phyloP scores from a whole-genome alignment of 1,140 invertebrate species.

The Aricia agestis region DNA sequence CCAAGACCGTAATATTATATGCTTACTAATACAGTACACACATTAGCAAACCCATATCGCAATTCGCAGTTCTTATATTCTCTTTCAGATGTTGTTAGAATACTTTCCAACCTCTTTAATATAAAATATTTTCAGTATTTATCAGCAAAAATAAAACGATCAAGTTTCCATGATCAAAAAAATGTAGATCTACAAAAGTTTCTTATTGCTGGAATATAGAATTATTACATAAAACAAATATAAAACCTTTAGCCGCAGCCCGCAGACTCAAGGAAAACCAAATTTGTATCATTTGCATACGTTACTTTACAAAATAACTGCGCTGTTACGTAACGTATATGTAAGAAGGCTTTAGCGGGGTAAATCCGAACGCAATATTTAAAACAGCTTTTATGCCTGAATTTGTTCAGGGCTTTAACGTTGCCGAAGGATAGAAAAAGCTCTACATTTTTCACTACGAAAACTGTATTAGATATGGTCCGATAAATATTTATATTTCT shows the following conservation, averaged over 20 bases:
- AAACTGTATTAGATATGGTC: conserved; percentile 4
- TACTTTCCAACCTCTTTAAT: too few relatives aligned
- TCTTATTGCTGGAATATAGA: background rate
- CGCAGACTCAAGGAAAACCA: background rate
- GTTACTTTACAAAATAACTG: conserved; percentile 18
- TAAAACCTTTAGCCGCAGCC: background rate
- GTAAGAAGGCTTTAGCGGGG: conserved; percentile 48
- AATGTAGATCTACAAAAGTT: too few relatives aligned
- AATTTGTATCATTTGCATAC: conserved; percentile 12
- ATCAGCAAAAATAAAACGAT: too few relatives aligned
- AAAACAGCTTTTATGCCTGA: conserved; percentile 55
- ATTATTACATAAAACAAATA: background rate
- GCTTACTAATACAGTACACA: too few relatives aligned
- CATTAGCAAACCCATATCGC: too few relatives aligned
- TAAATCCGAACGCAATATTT: conserved; percentile 61
- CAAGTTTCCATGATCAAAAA: too few relatives aligned
- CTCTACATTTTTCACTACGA: conserved; percentile 43
- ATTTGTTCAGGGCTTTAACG: conserved; percentile 44
- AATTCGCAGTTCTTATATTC: too few relatives aligned
- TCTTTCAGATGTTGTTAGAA: too few relatives aligned
- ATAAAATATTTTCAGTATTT: too few relatives aligned
- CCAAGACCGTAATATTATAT: background rate
- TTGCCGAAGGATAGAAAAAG: conserved; percentile 37
- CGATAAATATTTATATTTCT: background rate
- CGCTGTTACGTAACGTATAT: conserved; percentile 44